A percentile compares a stretch with the other conserved stretches of the same genome.
phyloP scores from a whole-genome alignment of 2,888 invertebrate genomes.

The Drosophila ochracea region DNA sequence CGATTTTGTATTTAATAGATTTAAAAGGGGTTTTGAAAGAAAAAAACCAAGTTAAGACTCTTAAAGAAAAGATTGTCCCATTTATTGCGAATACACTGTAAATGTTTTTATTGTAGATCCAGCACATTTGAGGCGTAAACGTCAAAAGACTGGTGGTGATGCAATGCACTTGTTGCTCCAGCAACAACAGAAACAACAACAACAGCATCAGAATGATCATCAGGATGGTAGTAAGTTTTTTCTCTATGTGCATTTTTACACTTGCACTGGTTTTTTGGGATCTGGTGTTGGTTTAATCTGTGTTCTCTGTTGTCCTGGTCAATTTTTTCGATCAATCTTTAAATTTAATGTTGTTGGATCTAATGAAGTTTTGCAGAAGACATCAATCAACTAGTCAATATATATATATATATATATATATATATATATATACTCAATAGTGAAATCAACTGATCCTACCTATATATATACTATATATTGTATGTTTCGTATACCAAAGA shows the following conservation, averaged over 20 bases:
- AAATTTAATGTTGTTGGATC: constrained; percentile 38
- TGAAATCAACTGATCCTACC: constrained; percentile 62
- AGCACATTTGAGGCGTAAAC: constrained; percentile 86
- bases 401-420: constrained; percentile 25
- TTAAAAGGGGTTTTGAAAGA: constrained; percentile 27
- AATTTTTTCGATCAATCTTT: neutral
- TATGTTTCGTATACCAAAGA: constrained; percentile 65
- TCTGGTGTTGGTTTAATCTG: constrained; percentile 12
- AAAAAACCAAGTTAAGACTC: constrained; percentile 34
- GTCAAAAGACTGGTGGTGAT: constrained; percentile 85
- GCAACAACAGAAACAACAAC: constrained; percentile 75
- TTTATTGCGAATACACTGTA: constrained; percentile 20
- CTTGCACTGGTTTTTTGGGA: constrained; percentile 28
- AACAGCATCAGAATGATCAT: constrained; percentile 78
- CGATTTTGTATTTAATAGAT: constrained; percentile 65
- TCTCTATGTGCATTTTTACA: constrained; percentile 9
- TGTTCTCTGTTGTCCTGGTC: constrained; percentile 15
- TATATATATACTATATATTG: constrained; percentile 22
- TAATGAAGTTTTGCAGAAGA: constrained; percentile 30
- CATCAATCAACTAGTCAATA: constrained; percentile 31
- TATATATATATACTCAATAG: constrained; percentile 40
- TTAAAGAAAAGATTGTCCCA: constrained; percentile 38
- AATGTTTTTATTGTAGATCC: constrained; percentile 87
- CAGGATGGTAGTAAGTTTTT: constrained; percentile 84
- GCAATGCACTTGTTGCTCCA: constrained; percentile 85